Evolutionary conservation across 2,888 invertebrate species (phyloP).

Genomic region (Noctua comes): DNA sequence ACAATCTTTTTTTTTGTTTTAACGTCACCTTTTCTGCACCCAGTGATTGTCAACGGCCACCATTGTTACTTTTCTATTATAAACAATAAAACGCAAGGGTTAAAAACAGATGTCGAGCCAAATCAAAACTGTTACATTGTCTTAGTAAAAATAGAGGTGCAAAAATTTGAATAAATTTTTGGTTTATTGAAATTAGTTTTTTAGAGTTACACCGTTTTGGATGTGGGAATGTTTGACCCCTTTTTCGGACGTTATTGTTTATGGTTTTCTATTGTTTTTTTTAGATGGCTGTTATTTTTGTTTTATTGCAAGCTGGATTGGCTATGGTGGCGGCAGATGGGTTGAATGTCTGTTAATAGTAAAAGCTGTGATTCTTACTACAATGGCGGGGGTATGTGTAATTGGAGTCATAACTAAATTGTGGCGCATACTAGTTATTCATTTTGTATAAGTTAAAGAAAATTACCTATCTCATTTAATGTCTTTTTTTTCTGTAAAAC

Average conservation of each 20-base stretch:
- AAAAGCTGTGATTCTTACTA: neutral
- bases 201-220: conserved; percentile 72
- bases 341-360: conserved; percentile 53
- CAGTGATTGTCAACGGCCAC: conserved; percentile 86
- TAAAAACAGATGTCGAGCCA: conserved; percentile 82
- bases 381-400: neutral
- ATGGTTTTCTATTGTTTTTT: conserved; percentile 78
- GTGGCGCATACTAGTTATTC: neutral
- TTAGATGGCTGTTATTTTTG: conserved; percentile 76
- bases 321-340: conserved; percentile 74
- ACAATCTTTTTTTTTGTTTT: conserved; percentile 89
- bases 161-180: conserved; percentile 74
- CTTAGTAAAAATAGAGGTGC: conserved; percentile 86
- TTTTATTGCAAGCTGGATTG: conserved; percentile 72
- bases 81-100: conserved; percentile 82
- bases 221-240: conserved; percentile 86
- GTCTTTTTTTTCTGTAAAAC: neutral
- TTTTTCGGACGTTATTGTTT: conserved; percentile 78
- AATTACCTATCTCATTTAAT: neutral
- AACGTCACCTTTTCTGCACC: conserved; percentile 78
- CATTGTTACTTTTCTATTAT: conserved; percentile 82
- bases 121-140: conserved; percentile 79
- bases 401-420: neutral
- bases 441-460: neutral
- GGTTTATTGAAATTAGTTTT: conserved; percentile 84